phyloP scores from a whole-genome alignment of 2,113 vertebrate genomes.

The Saccopteryx leptura region DNA sequence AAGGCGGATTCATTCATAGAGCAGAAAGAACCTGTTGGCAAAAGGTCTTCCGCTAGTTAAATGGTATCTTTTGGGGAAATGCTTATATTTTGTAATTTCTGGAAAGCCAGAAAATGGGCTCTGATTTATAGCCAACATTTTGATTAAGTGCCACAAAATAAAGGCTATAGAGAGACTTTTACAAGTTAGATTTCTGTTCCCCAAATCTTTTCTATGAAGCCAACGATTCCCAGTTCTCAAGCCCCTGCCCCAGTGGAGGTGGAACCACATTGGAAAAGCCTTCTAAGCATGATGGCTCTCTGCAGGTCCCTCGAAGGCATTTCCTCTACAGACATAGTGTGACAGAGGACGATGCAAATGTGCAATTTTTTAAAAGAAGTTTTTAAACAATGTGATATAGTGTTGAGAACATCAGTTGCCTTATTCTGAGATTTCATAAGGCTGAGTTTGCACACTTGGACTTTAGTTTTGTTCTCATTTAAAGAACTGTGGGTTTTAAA shows the following conservation, averaged over 20 bases:
- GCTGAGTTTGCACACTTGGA: conserved; percentile 72
- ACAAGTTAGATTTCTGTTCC: conserved; percentile 86
- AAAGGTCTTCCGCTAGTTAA: conserved; percentile 87
- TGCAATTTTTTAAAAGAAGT: conserved; percentile 77
- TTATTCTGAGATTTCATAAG: conserved; percentile 78
- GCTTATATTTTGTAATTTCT: conserved; percentile 85
- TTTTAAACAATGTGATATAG: conserved; percentile 82
- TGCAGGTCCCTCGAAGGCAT: conserved; percentile 76
- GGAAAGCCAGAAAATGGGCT: conserved; percentile 84
- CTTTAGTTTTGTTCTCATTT: conserved; percentile 69
- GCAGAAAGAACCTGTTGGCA: conserved; percentile 86
- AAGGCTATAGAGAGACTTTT: conserved; percentile 88
- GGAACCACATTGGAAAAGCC: conserved; percentile 81
- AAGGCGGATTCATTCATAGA: conserved; percentile 85
- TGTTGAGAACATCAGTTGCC: conserved; percentile 73
- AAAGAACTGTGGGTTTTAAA: conserved; percentile 55
- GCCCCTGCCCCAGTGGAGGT: conserved; percentile 78
- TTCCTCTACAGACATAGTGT: conserved; percentile 82
- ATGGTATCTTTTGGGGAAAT: conserved; percentile 78
- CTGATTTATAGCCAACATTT: conserved; percentile 87
- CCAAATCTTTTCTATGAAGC: conserved; percentile 87
- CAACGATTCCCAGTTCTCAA: conserved; percentile 79
- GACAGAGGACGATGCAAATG: conserved; percentile 58
- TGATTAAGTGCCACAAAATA: conserved; percentile 87
- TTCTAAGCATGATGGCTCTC: conserved; percentile 78